These are phyloP conservation scores for Acanthurus leucopareius DNA, from an alignment of 2,797 vertebrate genomes.

Conservation along the genomic window DNA sequence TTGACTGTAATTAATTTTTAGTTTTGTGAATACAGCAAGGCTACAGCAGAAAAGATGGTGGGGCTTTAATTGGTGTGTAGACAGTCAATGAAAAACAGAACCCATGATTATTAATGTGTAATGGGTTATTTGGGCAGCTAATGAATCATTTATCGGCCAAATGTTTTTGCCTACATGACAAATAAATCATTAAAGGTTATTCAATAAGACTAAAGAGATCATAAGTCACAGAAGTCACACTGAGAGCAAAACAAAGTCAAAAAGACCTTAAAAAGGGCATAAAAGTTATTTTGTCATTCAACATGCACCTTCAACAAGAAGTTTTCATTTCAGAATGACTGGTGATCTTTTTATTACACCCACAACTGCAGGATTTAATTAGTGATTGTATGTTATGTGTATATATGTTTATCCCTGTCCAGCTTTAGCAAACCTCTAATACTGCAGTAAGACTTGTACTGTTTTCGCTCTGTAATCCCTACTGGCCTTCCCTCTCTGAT, in stretches of 20 bases:
- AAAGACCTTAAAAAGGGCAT: background rate
- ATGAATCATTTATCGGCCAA: conserved; percentile 47
- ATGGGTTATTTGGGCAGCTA: conserved; percentile 28
- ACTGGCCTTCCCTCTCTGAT: conserved; percentile 1
- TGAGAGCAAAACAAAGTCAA: background rate
- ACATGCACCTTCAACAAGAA: background rate
- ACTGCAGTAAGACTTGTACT: background rate
- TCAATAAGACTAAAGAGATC: conserved; percentile 23
- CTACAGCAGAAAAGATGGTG: background rate
- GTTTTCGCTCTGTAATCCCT: background rate
- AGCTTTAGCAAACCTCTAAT: too few species aligned
- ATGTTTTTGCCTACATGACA: conserved; percentile 1
- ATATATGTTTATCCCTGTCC: too few species aligned
- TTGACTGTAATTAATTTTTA: background rate
- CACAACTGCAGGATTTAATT: background rate
- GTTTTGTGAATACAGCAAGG: background rate
- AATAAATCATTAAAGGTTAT: conserved; percentile 45
- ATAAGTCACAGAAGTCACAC: background rate
- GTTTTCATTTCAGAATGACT: background rate
- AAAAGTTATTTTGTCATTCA: conserved; percentile 20
- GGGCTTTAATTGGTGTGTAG: background rate
- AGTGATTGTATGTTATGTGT: background rate
- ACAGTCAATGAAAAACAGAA: background rate
- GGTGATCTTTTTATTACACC: background rate
- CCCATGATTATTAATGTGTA: conserved; percentile 39